Base-by-base conservation (phyloP, 2,113 vertebrate species). In the Cochlearius cochlearius region DNA sequence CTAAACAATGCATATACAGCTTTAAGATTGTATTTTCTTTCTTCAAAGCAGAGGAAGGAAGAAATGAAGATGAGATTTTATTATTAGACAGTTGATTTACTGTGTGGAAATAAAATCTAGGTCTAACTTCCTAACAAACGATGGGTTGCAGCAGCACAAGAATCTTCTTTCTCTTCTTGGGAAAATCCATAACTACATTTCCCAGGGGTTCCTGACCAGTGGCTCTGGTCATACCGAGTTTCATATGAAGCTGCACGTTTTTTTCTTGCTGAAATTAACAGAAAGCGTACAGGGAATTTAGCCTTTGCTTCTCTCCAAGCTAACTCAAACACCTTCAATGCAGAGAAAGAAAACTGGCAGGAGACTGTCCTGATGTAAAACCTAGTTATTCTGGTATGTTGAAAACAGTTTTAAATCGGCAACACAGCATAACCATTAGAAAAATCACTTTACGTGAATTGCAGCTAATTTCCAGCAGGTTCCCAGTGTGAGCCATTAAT, bases 401-500 rank as follows among this genome's bases (percentile, higher is more conserved):
- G 86, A 92, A 94, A 97, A 95, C 26, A 96, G 43, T 64, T 94
- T 83, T 90, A 86, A 95, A 91, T 71, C 4, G 5, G 85, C 73
- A 94, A 95, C 67, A 78, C 21, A 93, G 87, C 43, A 86, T 16
- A 96, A 92, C 49, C 50, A 94, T 97, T 92, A 96, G 85, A 95
- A 96, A 97, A 97, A 95, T 79, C 78, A 47, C 77, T 81, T 95
- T 60, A 71, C 74, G 72, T 82, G 82, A 96, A 96, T 66, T 96
- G 96, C 39, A 22, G 71, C 77, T 93, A 87, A 94, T 96, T 97
- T 96, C 69, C 90, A 97, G 92, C 74, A 96, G 64, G 93, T 94
- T 86, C 77, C 64, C 67, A 95, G 67, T 67, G 63, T 56, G 71
- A 95, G 78, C 93, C 95, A 91, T 81, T 96, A 95, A 96, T 74